A percentile compares a stretch with the other conserved stretches of the same genome.
Evolutionary conservation across 2,888 invertebrate genomes (phyloP).

Genomic region (Zygothrica quintamaculata): DNA sequence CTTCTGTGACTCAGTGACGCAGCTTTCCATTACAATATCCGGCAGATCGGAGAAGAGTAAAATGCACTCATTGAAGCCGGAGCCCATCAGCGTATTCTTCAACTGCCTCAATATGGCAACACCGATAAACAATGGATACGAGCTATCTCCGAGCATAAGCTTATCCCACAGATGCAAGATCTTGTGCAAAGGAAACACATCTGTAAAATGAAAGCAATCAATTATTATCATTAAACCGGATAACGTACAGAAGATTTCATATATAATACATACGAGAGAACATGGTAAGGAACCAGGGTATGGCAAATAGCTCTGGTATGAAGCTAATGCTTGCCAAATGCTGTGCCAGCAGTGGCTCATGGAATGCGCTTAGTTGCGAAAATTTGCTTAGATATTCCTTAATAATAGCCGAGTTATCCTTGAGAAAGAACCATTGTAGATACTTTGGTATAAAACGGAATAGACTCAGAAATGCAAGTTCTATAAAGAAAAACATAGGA

Average conservation of each 20-base stretch:
- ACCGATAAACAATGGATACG: constrained; percentile 97
- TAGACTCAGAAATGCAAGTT: constrained; percentile 97
- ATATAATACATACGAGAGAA: constrained; percentile 93
- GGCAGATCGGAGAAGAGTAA: constrained; percentile 99
- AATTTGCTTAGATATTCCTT: constrained; percentile 99
- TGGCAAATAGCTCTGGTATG: constrained; percentile 98
- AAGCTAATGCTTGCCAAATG: constrained; percentile 97
- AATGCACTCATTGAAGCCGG: constrained; percentile 99
- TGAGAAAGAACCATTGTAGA: constrained; percentile 97
- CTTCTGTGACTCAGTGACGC: constrained; percentile 94
- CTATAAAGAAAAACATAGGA: constrained; percentile 86
- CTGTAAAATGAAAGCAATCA: constrained; percentile 87
- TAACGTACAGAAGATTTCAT: not conserved
- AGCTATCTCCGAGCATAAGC: constrained; percentile 94
- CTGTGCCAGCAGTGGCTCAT: constrained; percentile 95
- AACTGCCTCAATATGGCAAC: constrained; percentile 96
- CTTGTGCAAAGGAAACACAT: constrained; percentile 99
- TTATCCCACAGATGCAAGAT: constrained; percentile 99
- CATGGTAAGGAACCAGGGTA: constrained; percentile 99
- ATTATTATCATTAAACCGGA: too few relatives aligned
- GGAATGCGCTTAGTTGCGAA: constrained; percentile 97
- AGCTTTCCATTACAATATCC: constrained; percentile 97
- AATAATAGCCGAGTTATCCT: constrained; percentile 98
- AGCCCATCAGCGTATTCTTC: constrained; percentile 91
- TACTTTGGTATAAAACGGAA: constrained; percentile 98